These are phyloP conservation scores for Tetrax tetrax DNA, from an alignment of 2,113 vertebrate species.

Conservation along the genomic window DNA sequence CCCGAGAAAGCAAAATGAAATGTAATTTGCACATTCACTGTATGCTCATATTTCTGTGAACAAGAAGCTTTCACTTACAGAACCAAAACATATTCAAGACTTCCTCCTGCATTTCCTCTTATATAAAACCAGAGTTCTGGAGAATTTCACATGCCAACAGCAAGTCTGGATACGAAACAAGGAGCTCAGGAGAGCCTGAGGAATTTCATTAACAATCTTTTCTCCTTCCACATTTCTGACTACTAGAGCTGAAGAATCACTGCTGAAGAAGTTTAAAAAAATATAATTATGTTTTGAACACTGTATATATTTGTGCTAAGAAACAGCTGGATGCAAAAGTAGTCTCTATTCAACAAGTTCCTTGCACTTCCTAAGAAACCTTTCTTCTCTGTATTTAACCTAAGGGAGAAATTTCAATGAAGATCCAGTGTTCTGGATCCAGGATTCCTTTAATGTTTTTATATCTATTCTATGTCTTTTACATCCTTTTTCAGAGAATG, in stretches of 20 bases:
- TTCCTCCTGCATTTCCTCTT: neutral
- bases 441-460: neutral
- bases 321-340: neutral
- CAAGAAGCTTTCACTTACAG: neutral
- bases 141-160: neutral
- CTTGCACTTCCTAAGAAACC: neutral
- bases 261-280: neutral
- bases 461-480: neutral
- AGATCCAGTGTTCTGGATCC: neutral
- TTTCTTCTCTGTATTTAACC: neutral
- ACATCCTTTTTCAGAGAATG: neutral
- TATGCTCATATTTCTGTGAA: neutral
- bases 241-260: neutral
- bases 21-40: neutral
- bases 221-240: neutral
- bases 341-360: neutral
- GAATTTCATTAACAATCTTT: neutral
- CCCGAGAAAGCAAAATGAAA: neutral
- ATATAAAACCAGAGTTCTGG: neutral
- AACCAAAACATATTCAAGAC: neutral
- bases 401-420: neutral
- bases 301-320: neutral
- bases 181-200: neutral
- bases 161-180: neutral
- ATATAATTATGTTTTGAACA: neutral